These are phyloP conservation scores for Aleadryas rufinucha DNA, from an alignment of 2,113 vertebrate species.

Conservation along the genomic window DNA sequence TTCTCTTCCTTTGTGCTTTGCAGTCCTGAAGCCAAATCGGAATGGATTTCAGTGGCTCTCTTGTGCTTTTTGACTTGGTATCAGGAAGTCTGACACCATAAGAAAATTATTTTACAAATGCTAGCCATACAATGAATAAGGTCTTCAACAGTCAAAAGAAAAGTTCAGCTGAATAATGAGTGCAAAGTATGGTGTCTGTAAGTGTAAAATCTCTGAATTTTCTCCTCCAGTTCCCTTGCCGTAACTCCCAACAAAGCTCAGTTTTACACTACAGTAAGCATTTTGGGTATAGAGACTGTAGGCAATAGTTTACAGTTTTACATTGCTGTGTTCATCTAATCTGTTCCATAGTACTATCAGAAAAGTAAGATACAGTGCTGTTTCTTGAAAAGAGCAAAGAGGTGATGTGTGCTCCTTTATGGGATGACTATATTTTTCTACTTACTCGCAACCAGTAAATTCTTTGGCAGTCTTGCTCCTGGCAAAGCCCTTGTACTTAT, in stretches of 20 bases:
- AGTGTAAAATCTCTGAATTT: background rate
- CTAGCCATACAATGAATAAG: background rate
- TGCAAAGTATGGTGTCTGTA: background rate
- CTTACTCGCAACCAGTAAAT: background rate
- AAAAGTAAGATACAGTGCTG: background rate
- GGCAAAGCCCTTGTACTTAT: background rate
- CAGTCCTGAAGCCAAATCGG: slow-evolving; percentile 5
- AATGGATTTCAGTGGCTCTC: background rate
- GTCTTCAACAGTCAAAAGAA: background rate
- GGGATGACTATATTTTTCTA: background rate
- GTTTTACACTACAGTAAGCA: background rate
- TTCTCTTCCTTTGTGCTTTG: background rate
- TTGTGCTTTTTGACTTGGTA: background rate
- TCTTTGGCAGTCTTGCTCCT: background rate
- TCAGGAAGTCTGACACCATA: background rate
- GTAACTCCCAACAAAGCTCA: background rate
- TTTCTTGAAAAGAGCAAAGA: background rate
- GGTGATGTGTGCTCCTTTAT: background rate
- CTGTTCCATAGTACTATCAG: background rate
- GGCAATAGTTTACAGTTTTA: background rate
- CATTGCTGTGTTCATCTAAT: background rate
- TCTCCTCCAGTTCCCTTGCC: background rate
- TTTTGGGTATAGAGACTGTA: background rate
- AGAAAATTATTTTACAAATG: background rate
- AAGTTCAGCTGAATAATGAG: background rate